Percentiles rank a stretch among this genome's conserved stretches.
phyloP scores from a whole-genome alignment of 1,140 invertebrate species.

The Calephelis nemesis region DNA sequence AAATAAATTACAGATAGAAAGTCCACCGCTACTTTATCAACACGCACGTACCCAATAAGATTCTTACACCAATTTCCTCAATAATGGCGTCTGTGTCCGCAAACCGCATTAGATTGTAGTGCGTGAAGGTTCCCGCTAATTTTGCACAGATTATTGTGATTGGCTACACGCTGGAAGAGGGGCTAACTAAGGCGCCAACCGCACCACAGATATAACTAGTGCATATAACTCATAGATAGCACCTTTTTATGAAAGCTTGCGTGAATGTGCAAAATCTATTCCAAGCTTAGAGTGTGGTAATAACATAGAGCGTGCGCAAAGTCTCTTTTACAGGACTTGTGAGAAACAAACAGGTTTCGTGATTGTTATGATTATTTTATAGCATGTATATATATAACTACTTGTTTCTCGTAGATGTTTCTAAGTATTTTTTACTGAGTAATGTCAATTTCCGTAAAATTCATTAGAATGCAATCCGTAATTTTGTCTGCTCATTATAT shows the following conservation, averaged over 20 bases:
- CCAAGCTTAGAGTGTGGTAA: constrained; percentile 15
- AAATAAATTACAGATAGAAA: background rate
- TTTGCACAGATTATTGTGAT: constrained; percentile 54
- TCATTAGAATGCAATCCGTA: too few species aligned
- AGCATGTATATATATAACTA: too few species aligned
- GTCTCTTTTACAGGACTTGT: too few species aligned
- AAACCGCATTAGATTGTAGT: constrained; percentile 19
- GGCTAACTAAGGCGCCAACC: constrained; percentile 38
- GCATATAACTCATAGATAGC: background rate
- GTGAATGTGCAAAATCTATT: constrained; percentile 46
- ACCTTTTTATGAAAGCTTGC: constrained; percentile 31
- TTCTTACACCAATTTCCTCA: constrained; percentile 23
- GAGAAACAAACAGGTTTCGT: too few species aligned
- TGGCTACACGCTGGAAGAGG: constrained; percentile 39
- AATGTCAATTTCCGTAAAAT: too few species aligned
- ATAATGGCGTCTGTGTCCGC: constrained; percentile 23
- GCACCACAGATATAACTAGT: constrained; percentile 3
- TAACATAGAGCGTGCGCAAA: constrained; percentile 25
- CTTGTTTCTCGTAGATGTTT: too few species aligned
- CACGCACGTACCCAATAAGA: constrained; percentile 11
- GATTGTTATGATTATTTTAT: too few species aligned
- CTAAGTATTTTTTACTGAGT: too few species aligned
- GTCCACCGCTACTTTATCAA: background rate
- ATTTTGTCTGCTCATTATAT: too few species aligned
- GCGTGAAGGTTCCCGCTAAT: constrained; percentile 52